Percentiles rank a stretch among this genome's conserved stretches.
These are phyloP conservation scores for Lethenteron reissneri DNA, from an alignment of 2,113 vertebrate species.

Conservation along the genomic window DNA sequence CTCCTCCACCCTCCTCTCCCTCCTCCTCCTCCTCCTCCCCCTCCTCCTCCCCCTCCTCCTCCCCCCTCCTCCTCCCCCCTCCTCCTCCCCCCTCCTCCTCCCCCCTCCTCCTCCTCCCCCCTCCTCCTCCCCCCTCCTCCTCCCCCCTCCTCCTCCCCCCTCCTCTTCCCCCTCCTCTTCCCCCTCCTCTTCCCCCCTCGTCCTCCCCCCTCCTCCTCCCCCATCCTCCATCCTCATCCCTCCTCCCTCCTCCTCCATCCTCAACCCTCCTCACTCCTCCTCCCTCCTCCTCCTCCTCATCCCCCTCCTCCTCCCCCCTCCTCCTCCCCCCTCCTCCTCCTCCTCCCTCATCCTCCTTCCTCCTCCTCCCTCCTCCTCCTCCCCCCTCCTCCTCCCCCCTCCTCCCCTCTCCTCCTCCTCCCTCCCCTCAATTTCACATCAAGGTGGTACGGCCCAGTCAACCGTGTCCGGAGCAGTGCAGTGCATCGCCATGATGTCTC, in stretches of 20 bases:
- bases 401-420: not conserved
- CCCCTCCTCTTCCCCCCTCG: not conserved
- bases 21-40: too few species aligned
- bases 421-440: not conserved
- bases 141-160: not conserved
- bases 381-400: not conserved
- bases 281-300: not conserved
- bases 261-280: not conserved
- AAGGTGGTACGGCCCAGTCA: not conserved
- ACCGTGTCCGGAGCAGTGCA: not conserved
- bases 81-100: not conserved
- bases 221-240: not conserved
- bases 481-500: not conserved
- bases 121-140: not conserved
- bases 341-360: too few species aligned
- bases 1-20: too few species aligned
- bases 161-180: not conserved
- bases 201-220: not conserved
- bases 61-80: too few species aligned
- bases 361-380: not conserved
- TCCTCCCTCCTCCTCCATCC: not conserved
- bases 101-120: not conserved
- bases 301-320: not conserved
- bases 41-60: too few species aligned
- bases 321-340: not conserved